These are phyloP conservation scores for Larimichthys crocea DNA, from an alignment of 2,113 vertebrate species.

Conservation along the genomic window DNA sequence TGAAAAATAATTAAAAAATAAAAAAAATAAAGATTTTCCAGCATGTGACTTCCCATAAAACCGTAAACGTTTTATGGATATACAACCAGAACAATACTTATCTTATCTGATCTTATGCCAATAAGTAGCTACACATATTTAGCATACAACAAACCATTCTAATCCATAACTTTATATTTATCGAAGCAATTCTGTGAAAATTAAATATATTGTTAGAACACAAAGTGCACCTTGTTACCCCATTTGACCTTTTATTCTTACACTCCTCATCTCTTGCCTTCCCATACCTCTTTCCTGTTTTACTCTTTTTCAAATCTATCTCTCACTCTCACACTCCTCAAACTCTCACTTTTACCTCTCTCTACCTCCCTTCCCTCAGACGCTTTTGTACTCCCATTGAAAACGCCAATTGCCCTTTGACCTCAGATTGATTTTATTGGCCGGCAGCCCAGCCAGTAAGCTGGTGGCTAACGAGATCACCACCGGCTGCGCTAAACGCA, in stretches of 20 bases:
- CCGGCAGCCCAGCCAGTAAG: conserved; percentile 36
- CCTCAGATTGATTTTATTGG: conserved; percentile 61
- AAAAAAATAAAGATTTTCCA: too few relatives aligned
- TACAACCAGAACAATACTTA: too few relatives aligned
- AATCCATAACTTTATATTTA: background rate
- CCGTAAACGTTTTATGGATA: too few relatives aligned
- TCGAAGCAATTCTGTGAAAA: background rate
- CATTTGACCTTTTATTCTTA: background rate
- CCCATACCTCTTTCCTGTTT: background rate
- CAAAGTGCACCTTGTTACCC: background rate
- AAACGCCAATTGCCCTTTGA: conserved; percentile 55
- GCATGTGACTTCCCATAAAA: too few relatives aligned
- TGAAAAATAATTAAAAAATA: too few relatives aligned
- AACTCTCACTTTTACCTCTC: background rate
- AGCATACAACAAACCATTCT: background rate
- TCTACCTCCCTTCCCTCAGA: background rate
- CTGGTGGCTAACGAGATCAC: conserved; percentile 64
- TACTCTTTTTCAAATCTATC: background rate
- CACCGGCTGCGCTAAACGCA: conserved; percentile 55
- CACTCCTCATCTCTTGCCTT: background rate
- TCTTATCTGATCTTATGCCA: too few relatives aligned
- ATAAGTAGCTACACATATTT: background rate
- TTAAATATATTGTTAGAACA: background rate
- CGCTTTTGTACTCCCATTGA: conserved; percentile 37
- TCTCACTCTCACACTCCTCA: background rate